Evolutionary conservation across 2,113 vertebrate species (phyloP).

Genomic region (Myotis lucifugus): DNA sequence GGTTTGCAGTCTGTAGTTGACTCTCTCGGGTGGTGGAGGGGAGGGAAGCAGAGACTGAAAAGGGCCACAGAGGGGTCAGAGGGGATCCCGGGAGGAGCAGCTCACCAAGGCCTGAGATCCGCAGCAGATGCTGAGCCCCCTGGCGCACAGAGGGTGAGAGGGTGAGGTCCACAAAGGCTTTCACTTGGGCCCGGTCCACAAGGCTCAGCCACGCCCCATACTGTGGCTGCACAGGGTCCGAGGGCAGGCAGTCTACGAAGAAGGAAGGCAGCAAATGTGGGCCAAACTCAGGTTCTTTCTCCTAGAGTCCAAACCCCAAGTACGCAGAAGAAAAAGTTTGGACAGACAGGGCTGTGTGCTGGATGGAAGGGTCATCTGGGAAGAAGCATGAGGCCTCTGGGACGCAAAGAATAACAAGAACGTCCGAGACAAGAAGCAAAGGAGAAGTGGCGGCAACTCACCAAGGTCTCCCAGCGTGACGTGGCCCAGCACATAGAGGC

Average conservation of each 20-base stretch:
- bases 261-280: neutral
- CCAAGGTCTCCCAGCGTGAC: conserved; percentile 94
- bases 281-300: neutral
- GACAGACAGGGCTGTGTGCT: neutral
- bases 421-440: neutral
- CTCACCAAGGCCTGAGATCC: conserved; percentile 92
- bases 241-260: conserved; percentile 85
- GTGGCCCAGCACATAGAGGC: conserved; percentile 96
- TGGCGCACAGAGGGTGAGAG: conserved; percentile 90
- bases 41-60: neutral
- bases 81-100: neutral
- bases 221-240: conserved; percentile 92
- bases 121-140: conserved; percentile 92
- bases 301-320: neutral
- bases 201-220: conserved; percentile 94
- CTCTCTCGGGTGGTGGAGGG: too few relatives aligned
- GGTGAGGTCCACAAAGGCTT: conserved; percentile 93
- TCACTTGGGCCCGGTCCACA: conserved; percentile 92
- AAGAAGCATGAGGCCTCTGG: neutral
- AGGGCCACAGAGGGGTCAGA: neutral
- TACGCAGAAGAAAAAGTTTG: neutral
- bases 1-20: neutral
- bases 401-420: neutral
- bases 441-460: conserved; percentile 79
- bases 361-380: neutral